Conservation (phyloP, 2,888 invertebrate species). For the Drosophila neutralis region DNA sequence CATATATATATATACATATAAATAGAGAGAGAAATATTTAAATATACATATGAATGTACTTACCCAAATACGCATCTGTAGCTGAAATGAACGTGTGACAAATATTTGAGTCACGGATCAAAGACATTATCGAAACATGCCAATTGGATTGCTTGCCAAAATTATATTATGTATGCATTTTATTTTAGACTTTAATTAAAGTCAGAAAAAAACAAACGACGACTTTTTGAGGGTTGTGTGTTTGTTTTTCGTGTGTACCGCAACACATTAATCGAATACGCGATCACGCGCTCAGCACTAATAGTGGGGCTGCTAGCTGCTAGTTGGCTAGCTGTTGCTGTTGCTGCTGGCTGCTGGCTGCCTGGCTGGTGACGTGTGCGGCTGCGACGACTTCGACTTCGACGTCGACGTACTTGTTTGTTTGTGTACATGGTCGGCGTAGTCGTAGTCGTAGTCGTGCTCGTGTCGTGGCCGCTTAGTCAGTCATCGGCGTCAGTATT, state of each 20-base stretch:
- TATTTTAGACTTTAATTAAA: background rate
- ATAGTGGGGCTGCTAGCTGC: constrained; percentile 3
- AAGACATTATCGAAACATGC: background rate
- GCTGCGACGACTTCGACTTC: constrained; percentile 51
- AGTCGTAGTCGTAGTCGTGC: constrained; percentile 44
- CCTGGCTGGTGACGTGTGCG: constrained; percentile 59
- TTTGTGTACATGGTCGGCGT: constrained; percentile 28
- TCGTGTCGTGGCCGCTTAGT: constrained; percentile 68
- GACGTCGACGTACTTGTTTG: constrained; percentile 36
- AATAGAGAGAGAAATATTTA: constrained; percentile 1
- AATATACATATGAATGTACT: background rate
- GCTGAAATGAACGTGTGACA: constrained; percentile 24
- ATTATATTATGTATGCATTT: no score
- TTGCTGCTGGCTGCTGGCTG: constrained; percentile 1
- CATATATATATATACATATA: background rate
- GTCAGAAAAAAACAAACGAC: background rate
- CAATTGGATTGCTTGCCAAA: background rate
- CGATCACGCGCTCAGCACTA: constrained; percentile 43
- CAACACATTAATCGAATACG: constrained; percentile 21
- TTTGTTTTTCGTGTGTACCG: constrained; percentile 13
- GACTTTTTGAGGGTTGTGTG: background rate
- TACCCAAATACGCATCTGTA: constrained; percentile 6
- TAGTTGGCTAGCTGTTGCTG: constrained; percentile 11
- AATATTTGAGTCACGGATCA: constrained; percentile 12
- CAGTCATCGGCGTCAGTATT: constrained; percentile 72